Evolutionary conservation across 2,797 vertebrate genomes (phyloP).

Genomic region (Coregonus suidteri): DNA sequence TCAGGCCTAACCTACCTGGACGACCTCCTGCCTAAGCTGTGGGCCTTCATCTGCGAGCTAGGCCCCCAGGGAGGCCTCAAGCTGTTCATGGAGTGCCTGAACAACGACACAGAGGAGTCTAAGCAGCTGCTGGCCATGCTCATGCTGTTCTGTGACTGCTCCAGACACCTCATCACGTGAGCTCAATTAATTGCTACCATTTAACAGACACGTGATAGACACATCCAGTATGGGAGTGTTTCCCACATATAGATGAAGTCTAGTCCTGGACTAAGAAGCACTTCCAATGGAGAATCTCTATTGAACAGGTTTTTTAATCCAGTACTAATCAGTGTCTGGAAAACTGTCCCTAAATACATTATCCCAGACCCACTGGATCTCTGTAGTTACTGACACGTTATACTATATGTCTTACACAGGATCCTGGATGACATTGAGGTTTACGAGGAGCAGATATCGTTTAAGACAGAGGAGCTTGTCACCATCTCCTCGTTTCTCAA

Average conservation of each 20-base stretch:
- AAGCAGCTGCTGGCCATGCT: conserved; percentile 94
- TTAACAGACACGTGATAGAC: background rate
- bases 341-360: background rate
- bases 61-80: conserved; percentile 95
- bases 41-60: conserved; percentile 98
- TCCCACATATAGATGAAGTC: background rate
- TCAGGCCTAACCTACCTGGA: conserved; percentile 95
- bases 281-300: background rate
- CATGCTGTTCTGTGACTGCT: conserved; percentile 98
- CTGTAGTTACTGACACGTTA: background rate
- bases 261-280: background rate
- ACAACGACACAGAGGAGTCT: conserved; percentile 92
- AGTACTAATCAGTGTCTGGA: background rate
- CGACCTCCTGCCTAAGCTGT: conserved; percentile 94
- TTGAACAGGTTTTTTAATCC: too few species aligned
- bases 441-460: conserved; percentile 97
- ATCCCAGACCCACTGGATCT: too few species aligned
- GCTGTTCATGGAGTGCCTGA: conserved; percentile 96
- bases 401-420: conserved; percentile 65
- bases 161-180: conserved; percentile 96
- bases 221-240: too few species aligned
- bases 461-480: conserved; percentile 95
- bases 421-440: conserved; percentile 98
- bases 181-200: conserved; percentile 28
- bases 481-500: conserved; percentile 98